These are phyloP conservation scores for Pyrocephalus nanus DNA, from an alignment of 2,797 vertebrate genomes.

Conservation along the genomic window DNA sequence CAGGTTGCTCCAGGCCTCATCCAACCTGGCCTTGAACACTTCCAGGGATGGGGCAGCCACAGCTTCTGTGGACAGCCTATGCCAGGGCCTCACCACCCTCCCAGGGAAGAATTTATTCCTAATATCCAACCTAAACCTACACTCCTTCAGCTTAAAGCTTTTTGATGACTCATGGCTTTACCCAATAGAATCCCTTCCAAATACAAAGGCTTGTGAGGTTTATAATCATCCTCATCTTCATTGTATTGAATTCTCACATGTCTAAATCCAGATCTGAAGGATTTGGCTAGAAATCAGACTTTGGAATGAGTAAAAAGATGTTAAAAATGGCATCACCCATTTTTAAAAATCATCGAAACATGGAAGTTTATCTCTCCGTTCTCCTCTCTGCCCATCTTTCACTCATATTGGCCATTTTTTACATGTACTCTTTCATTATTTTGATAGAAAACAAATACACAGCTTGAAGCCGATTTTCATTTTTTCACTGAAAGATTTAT, in stretches of 20 bases:
- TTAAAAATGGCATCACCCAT: fast-evolving
- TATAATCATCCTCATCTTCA: fast-evolving
- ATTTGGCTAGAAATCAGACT: neutral
- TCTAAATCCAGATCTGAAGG: neutral
- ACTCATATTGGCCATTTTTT: neutral
- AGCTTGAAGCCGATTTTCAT: neutral
- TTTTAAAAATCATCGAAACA: neutral
- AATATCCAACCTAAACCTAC: neutral
- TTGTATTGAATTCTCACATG: neutral
- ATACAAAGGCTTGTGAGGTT: neutral
- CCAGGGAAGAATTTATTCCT: neutral
- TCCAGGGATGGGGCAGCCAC: neutral
- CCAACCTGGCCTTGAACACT: fast-evolving
- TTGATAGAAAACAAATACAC: neutral
- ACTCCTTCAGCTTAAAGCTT: neutral
- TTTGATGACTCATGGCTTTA: fast-evolving
- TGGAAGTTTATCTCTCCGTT: neutral
- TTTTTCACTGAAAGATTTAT: neutral
- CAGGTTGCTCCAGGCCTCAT: fast-evolving
- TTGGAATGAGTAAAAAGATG: neutral
- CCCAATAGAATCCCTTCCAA: neutral
- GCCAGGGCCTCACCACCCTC: fast-evolving
- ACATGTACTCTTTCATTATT: neutral
- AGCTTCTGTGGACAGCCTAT: neutral
- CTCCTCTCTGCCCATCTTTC: fast-evolving